A percentile compares a stretch with the other conserved stretches of the same genome.
These are phyloP conservation scores for Acanthis flammea DNA, from an alignment of 2,797 vertebrate species.

Conservation along the genomic window DNA sequence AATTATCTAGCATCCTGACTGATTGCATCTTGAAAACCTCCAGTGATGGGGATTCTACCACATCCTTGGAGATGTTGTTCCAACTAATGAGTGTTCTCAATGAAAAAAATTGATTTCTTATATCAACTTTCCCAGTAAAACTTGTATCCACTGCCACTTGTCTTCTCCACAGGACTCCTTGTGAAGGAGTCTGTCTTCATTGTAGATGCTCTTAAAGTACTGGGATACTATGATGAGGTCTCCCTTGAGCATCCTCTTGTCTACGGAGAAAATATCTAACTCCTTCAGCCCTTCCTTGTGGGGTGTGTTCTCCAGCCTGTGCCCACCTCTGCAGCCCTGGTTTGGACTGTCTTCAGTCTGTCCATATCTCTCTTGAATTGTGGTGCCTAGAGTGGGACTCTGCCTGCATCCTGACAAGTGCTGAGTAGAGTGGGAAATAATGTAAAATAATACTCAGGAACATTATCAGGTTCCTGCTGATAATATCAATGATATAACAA, in stretches of 20 bases:
- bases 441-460: not conserved
- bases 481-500: not conserved
- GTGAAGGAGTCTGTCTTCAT: not conserved
- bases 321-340: not conserved
- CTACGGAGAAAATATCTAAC: not conserved
- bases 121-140: not conserved
- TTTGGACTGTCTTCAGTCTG: not conserved
- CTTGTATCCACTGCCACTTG: not conserved
- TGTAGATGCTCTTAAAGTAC: not conserved
- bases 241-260: not conserved
- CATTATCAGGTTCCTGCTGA: not conserved
- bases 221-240: not conserved
- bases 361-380: not conserved
- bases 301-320: not conserved
- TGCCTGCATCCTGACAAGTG: fast-evolving
- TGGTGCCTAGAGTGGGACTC: not conserved
- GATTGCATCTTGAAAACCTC: not conserved
- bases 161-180: not conserved
- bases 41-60: not conserved
- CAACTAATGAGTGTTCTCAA: not conserved
- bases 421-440: not conserved
- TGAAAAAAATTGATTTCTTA: not conserved
- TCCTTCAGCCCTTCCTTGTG: not conserved
- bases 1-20: not conserved
- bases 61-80: not conserved